Evolutionary conservation across 2,113 vertebrate genomes (phyloP).

Genomic region (Pipra filicauda): DNA sequence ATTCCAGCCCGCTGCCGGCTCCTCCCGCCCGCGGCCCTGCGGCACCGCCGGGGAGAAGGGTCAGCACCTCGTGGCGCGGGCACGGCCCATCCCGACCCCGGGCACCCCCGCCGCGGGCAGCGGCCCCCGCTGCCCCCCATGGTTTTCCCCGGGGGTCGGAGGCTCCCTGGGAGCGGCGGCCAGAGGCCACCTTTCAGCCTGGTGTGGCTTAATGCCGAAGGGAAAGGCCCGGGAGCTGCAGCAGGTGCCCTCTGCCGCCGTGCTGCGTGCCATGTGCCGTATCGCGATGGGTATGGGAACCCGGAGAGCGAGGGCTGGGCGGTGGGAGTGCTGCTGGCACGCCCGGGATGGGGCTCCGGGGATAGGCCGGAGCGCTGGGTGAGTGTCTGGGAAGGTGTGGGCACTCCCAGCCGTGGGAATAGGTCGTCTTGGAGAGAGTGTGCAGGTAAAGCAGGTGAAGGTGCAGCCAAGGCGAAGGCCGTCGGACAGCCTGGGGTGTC

Average conservation of each 20-base stretch:
- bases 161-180: neutral
- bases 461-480: fast-evolving
- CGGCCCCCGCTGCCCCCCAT: neutral
- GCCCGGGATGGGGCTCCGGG: fast-evolving
- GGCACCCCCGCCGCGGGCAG: neutral
- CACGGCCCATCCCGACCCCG: neutral
- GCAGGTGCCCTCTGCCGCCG: neutral
- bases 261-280: fast-evolving
- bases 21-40: neutral
- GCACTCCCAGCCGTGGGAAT: neutral
- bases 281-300: fast-evolving
- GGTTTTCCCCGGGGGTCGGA: neutral
- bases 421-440: fast-evolving
- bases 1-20: neutral
- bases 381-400: neutral
- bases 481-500: fast-evolving
- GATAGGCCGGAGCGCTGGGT: neutral
- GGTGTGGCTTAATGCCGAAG: neutral
- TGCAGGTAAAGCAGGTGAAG: neutral
- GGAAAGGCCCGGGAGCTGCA: neutral
- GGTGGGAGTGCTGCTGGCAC: fast-evolving
- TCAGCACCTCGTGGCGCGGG: neutral
- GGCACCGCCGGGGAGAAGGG: neutral
- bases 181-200: too few relatives aligned
- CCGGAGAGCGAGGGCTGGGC: neutral